Evolutionary conservation across 2,113 vertebrate genomes (phyloP).

Genomic region (Gila orcuttii): DNA sequence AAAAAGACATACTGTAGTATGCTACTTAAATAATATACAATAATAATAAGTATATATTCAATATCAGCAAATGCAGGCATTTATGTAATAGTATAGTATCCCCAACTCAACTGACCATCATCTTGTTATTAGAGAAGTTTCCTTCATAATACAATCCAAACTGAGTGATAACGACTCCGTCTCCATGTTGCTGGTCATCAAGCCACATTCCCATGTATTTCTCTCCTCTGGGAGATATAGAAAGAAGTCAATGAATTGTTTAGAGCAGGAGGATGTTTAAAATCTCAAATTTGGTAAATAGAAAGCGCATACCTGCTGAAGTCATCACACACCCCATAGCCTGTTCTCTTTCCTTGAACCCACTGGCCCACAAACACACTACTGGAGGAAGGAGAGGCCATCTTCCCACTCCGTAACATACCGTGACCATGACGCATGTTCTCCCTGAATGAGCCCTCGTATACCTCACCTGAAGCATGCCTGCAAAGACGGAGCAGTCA

Average conservation of each 20-base stretch:
- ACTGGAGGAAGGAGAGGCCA: constrained; percentile 86
- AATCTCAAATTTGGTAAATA: neutral
- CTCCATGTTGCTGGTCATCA: constrained; percentile 89
- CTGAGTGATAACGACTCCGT: constrained; percentile 90
- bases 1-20: neutral
- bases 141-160: constrained; percentile 93
- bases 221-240: constrained; percentile 82
- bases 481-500: constrained; percentile 65
- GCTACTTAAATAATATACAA: neutral
- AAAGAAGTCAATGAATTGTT: neutral
- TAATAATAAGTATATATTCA: neutral
- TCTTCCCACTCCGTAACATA: constrained; percentile 89
- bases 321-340: constrained; percentile 94
- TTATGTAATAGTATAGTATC: neutral
- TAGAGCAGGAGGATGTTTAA: neutral
- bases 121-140: constrained; percentile 90
- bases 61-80: neutral
- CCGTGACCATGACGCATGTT: constrained; percentile 93
- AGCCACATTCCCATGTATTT: constrained; percentile 98
- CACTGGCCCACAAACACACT: constrained; percentile 98
- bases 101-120: constrained; percentile 84
- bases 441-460: constrained; percentile 94
- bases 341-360: constrained; percentile 89
- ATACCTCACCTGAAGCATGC: constrained; percentile 91
- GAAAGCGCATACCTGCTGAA: constrained; percentile 84